Percentiles rank a stretch among this genome's conserved stretches.
Evolutionary conservation across 2,113 vertebrate genomes (phyloP).

Genomic region (Microtus pennsylvanicus): DNA sequence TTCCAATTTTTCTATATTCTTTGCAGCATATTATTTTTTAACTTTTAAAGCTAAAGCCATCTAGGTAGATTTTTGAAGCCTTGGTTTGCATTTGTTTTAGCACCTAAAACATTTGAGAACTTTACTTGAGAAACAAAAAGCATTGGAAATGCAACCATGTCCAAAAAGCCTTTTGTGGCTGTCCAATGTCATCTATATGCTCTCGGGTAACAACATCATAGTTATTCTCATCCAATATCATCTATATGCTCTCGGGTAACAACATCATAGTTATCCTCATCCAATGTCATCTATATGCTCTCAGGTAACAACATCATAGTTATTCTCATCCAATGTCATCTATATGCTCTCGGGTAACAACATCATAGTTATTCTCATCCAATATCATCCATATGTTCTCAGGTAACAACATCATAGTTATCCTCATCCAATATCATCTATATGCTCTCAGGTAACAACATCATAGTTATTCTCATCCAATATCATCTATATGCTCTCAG

Average conservation of each 20-base stretch:
- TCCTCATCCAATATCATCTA: too few relatives aligned
- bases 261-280: not conserved
- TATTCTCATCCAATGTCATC: not conserved
- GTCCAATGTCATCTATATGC: not conserved
- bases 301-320: not conserved
- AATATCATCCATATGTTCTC: too few relatives aligned
- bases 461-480: not conserved
- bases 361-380: not conserved
- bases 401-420: not conserved
- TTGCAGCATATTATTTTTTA: not conserved
- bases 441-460: too few relatives aligned
- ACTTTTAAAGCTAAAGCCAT: not conserved
- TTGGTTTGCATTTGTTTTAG: not conserved
- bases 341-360: too few relatives aligned
- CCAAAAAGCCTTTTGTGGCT: not conserved
- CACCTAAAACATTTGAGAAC: not conserved
- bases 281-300: not conserved
- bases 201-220: not conserved
- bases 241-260: not conserved
- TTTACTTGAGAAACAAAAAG: not conserved
- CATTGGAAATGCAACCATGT: constrained; percentile 1
- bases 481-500: too few relatives aligned
- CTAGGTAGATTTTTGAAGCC: not conserved
- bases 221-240: not conserved
- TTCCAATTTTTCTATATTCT: not conserved